Conservation (phyloP, 1,140 invertebrate species). For the Cydia pomonella region DNA sequence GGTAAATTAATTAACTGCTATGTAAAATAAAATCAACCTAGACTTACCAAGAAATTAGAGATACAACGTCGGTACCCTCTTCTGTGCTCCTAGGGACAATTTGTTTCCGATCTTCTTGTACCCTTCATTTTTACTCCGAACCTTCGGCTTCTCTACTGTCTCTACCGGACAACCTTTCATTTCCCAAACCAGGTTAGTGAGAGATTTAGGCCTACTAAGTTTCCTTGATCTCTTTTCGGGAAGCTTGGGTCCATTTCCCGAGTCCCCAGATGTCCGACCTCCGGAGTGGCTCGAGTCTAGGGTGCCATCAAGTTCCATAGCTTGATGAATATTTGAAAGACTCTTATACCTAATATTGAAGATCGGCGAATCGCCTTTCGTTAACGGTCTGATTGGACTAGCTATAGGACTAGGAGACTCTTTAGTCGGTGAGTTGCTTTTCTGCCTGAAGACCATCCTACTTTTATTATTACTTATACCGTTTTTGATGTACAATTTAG, state of each 20-base stretch:
- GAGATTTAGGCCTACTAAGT: constrained; percentile 88
- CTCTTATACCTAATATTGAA: constrained; percentile 93
- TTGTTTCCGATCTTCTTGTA: constrained; percentile 78
- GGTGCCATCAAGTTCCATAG: constrained; percentile 90
- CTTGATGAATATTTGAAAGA: constrained; percentile 88
- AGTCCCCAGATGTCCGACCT: constrained; percentile 91
- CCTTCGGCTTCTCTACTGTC: constrained; percentile 81
- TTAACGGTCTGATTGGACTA: constrained; percentile 78
- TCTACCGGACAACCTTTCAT: constrained; percentile 82
- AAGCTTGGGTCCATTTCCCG: constrained; percentile 88
- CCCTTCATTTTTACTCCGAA: constrained; percentile 81
- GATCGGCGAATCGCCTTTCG: constrained; percentile 87
- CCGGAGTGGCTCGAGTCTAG: constrained; percentile 94
- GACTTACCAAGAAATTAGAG: constrained; percentile 72
- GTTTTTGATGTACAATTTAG: constrained; percentile 90
- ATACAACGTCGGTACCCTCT: constrained; percentile 77
- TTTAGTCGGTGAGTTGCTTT: constrained; percentile 87
- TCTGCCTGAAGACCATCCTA: constrained; percentile 85
- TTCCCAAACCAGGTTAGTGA: constrained; percentile 94
- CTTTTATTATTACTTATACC: constrained; percentile 84
- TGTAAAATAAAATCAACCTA: no score
- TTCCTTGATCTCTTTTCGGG: constrained; percentile 90
- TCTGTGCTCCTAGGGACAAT: constrained; percentile 75
- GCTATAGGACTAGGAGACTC: constrained; percentile 83
- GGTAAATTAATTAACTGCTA: no score